These are phyloP conservation scores for Muntiacus reevesi DNA, from an alignment of 2,113 vertebrate genomes.

Conservation along the genomic window DNA sequence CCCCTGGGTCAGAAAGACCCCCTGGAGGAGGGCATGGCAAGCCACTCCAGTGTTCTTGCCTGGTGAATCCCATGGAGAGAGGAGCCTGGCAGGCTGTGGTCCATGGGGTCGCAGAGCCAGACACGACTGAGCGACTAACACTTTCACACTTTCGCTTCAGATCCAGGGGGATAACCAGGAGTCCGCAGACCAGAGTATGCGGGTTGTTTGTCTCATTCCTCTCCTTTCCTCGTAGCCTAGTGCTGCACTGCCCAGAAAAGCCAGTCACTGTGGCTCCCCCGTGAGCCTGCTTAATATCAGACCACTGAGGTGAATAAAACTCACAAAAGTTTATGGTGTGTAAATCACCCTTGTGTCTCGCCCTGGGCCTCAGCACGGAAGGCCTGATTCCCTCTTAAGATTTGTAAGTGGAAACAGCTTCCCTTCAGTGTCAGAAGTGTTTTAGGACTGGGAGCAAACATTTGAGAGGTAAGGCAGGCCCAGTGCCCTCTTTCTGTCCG, in stretches of 20 bases:
- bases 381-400: constrained; percentile 42
- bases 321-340: constrained; percentile 82
- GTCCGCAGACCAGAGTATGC: rapidly evolving
- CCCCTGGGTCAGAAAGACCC: background rate
- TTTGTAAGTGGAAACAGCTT: constrained; percentile 79
- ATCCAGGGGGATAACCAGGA: background rate
- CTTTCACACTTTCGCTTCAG: background rate
- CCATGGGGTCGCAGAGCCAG: background rate
- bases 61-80: background rate
- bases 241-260: background rate
- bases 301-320: constrained; percentile 80
- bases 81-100: background rate
- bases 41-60: background rate
- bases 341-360: constrained; percentile 78
- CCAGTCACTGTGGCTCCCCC: background rate
- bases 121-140: background rate
- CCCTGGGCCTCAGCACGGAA: constrained; percentile 65
- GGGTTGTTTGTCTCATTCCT: rapidly evolving
- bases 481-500: background rate
- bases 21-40: background rate
- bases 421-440: constrained; percentile 37
- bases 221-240: background rate
- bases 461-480: background rate
- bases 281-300: constrained; percentile 73
- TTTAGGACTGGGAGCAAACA: background rate